Evolutionary conservation across 2,888 invertebrate species (phyloP), one percentile per base, ranked within the genome.

Genomic region (Xanthia togata): DNA sequence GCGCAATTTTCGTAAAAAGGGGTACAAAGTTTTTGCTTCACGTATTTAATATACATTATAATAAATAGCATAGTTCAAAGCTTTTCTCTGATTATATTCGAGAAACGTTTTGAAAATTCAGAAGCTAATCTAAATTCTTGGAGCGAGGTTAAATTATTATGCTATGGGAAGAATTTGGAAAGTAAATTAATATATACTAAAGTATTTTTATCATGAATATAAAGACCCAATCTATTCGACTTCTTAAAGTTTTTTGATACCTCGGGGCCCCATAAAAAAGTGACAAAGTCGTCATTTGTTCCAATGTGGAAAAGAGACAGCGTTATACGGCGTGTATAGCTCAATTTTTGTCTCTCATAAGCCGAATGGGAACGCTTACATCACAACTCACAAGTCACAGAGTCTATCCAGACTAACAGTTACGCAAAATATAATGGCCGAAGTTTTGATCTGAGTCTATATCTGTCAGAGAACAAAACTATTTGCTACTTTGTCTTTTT

Each of bases 111-210:
- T 50, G 26, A 77, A 81, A 82, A 78, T 65, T 63, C 17, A 11
- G 23, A 67, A 78, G 62, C 53, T 74, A 71, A 81, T 83, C 77
- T 62, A 64, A 38, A 87, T 78, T 76, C 72, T 73, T 70, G 47
- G 47, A 41, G 63, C 35, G 11, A 70, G 60, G 31, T 67, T 64
- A 60, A 80, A 81, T 55, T 77, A 59, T 63, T 38, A 35, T 20
- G 9, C 14, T 57, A 62, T 59, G 35, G 67, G 41, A 79, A 70
- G 31, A 26, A 55, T 63, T 44, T 12, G 4, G 38, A 17, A 69
- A 77, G 41, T 55, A 63, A 77, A 75, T 62, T 62, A 47, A 55
- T 35, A 70, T 75, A 76, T 14, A 75, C 74, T 38, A 67, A 31
- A 23, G 20, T 35, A 64, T 26, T 71, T 11, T 55, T 76, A 20